Evolutionary conservation across 2,888 invertebrate genomes (phyloP).

Genomic region (Callyntrura sp.): DNA sequence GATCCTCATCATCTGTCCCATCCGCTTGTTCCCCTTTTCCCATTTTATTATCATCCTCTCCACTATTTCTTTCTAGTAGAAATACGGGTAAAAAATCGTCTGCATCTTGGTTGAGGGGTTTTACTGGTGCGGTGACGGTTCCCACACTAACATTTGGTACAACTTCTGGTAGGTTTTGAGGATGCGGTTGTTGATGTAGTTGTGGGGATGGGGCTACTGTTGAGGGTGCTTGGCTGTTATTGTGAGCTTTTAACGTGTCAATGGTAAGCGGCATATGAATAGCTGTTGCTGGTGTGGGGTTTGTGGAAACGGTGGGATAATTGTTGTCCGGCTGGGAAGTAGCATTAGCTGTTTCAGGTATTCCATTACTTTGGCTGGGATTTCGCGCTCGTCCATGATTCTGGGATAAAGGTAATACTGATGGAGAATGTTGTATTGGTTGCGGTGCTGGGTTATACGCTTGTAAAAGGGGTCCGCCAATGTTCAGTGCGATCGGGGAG

Average conservation of each 20-base stretch:
- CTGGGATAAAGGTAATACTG: neutral
- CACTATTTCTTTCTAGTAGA: conserved; percentile 53
- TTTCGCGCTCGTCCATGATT: conserved; percentile 19
- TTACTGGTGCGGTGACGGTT: conserved; percentile 24
- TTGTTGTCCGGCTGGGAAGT: neutral
- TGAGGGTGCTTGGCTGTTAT: neutral
- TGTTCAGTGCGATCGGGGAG: neutral
- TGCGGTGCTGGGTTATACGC: conserved; percentile 48
- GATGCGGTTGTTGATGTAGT: neutral
- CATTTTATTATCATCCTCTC: conserved; percentile 19
- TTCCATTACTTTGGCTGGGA: conserved; percentile 60
- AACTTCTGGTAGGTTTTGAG: neutral
- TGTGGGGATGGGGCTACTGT: neutral
- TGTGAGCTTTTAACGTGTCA: conserved; percentile 37
- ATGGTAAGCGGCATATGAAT: conserved; percentile 10
- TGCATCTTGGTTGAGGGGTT: conserved; percentile 38
- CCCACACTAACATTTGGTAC: neutral
- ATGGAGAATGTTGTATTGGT: conserved; percentile 15
- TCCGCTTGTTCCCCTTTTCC: conserved; percentile 44
- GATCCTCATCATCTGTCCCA: conserved; percentile 73
- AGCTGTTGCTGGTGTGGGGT: neutral
- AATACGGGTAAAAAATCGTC: conserved; percentile 80
- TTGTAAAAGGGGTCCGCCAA: conserved; percentile 50
- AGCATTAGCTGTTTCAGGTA: neutral
- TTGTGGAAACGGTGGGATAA: neutral